These are phyloP conservation scores for Leptogaster cylindrica DNA, from an alignment of 2,888 invertebrate species.

Conservation along the genomic window DNA sequence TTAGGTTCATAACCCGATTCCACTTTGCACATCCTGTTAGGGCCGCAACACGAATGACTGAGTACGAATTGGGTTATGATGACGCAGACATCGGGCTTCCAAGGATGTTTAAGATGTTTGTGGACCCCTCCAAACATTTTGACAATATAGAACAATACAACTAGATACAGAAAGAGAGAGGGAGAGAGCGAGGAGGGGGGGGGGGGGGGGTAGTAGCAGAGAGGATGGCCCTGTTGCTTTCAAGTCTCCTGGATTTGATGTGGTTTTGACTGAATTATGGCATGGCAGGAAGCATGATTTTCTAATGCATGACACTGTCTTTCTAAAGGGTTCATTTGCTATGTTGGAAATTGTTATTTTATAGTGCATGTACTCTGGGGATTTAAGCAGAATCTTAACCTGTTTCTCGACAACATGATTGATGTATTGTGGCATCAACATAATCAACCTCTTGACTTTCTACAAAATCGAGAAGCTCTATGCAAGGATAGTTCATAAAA, in stretches of 20 bases:
- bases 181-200: too few relatives aligned
- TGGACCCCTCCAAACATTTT: too few relatives aligned
- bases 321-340: constrained; percentile 7
- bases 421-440: background rate
- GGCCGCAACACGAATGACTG: background rate
- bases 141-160: background rate
- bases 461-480: too few relatives aligned
- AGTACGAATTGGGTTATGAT: background rate
- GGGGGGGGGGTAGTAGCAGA: too few relatives aligned
- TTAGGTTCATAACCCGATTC: constrained; percentile 32
- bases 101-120: background rate
- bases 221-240: constrained; percentile 29
- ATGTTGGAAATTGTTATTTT: constrained; percentile 22
- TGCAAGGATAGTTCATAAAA: too few relatives aligned
- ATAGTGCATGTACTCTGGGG: background rate
- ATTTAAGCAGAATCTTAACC: background rate
- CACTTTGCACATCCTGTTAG: background rate
- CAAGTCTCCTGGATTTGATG: constrained; percentile 9
- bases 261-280: constrained; percentile 18
- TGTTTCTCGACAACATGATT: background rate
- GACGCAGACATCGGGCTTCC: background rate
- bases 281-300: constrained; percentile 9
- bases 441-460: too few relatives aligned
- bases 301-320: constrained; percentile 22
- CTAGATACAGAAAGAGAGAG: too few relatives aligned